Evolutionary conservation across 2,888 invertebrate genomes (phyloP).

Genomic region (Euclidia mi): DNA sequence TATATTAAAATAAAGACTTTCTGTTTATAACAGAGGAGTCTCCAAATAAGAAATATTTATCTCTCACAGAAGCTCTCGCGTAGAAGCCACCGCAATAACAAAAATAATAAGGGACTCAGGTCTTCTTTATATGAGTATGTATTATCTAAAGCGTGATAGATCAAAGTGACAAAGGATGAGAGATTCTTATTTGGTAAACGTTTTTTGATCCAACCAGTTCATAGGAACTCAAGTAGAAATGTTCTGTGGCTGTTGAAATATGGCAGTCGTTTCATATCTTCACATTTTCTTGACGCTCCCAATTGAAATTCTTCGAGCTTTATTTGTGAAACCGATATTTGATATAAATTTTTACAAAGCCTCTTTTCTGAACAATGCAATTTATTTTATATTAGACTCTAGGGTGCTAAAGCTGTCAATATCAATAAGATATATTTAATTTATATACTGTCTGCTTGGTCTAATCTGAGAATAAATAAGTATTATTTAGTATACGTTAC

Average conservation of each 20-base stretch:
- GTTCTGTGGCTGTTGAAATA: constrained; percentile 49
- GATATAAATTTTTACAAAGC: too few relatives aligned
- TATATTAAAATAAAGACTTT: too few relatives aligned
- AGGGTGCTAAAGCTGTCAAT: too few relatives aligned
- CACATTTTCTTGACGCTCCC: constrained; percentile 47
- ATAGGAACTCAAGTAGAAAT: constrained; percentile 33
- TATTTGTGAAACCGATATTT: constrained; percentile 29
- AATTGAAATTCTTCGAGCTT: constrained; percentile 48
- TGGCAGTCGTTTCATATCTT: constrained; percentile 55
- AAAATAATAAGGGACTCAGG: constrained; percentile 3
- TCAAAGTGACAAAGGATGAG: constrained; percentile 33
- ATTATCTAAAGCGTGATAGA: constrained; percentile 26
- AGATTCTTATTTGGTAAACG: constrained; percentile 46
- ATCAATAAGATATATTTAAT: too few relatives aligned
- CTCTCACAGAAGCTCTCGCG: too few relatives aligned
- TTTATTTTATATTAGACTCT: too few relatives aligned
- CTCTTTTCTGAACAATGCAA: too few relatives aligned
- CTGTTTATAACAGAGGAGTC: too few relatives aligned
- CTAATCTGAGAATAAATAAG: too few relatives aligned
- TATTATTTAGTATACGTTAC: too few relatives aligned
- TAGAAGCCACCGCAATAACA: not conserved
- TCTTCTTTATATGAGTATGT: constrained; percentile 9
- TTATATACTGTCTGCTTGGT: too few relatives aligned
- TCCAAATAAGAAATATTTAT: too few relatives aligned
- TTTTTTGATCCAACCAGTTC: constrained; percentile 53